A percentile compares a stretch with the other conserved stretches of the same genome.
Evolutionary conservation across 1,140 invertebrate species (phyloP).

Genomic region (Bombyx mandarina): DNA sequence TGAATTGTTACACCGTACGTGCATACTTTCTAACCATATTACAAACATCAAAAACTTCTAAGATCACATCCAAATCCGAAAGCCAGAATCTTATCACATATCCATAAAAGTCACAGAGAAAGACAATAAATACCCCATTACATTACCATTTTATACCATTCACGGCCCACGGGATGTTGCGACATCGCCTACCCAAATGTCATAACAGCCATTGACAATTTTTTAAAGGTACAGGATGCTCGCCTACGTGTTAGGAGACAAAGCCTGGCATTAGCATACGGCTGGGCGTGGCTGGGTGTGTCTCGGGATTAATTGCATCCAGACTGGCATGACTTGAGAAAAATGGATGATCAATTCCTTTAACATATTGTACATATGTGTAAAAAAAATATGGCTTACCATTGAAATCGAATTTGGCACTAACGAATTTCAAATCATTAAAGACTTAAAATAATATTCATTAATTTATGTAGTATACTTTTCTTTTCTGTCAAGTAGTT

Average conservation of each 20-base stretch:
- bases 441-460: too few relatives aligned
- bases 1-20: too few relatives aligned
- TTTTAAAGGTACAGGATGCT: conserved; percentile 45
- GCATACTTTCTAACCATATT: too few relatives aligned
- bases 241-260: conserved; percentile 49
- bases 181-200: conserved; percentile 33
- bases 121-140: background rate
- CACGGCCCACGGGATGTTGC: conserved; percentile 4
- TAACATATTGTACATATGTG: background rate
- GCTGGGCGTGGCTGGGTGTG: conserved; percentile 38
- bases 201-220: conserved; percentile 39
- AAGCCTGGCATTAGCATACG: conserved; percentile 46
- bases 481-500: background rate
- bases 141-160: background rate
- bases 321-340: conserved; percentile 2
- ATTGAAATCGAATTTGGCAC: background rate
- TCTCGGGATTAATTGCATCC: conserved; percentile 46
- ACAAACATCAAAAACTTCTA: too few relatives aligned
- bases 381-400: background rate
- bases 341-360: background rate
- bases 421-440: too few relatives aligned
- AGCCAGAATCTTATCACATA: too few relatives aligned
- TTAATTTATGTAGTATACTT: background rate
- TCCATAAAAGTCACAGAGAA: too few relatives aligned
- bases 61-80: too few relatives aligned